Percentiles rank a stretch among this genome's conserved stretches.
phyloP scores from a whole-genome alignment of 2,113 vertebrate species.

The Sinocyclocheilus rhinocerous region DNA sequence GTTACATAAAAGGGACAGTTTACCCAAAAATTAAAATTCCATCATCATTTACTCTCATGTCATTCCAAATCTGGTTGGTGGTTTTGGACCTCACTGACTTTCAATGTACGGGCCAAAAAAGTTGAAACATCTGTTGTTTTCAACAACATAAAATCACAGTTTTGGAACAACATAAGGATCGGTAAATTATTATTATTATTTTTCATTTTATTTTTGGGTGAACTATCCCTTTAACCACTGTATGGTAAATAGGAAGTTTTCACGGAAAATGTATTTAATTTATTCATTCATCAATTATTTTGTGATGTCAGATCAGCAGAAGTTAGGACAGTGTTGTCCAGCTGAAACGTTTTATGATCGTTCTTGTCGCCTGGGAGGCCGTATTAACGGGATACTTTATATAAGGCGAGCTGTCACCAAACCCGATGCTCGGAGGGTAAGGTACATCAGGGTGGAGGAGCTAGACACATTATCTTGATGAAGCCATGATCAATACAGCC shows the following conservation, averaged over 20 bases:
- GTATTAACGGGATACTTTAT: constrained; percentile 44
- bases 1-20: neutral
- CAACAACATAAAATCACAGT: too few relatives aligned
- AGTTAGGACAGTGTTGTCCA: too few relatives aligned
- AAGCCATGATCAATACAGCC: constrained; percentile 63
- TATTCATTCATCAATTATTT: too few relatives aligned
- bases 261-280: too few relatives aligned
- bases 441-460: neutral
- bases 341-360: constrained; percentile 4
- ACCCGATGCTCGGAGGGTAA: constrained; percentile 1
- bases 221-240: neutral
- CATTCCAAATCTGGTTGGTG: neutral
- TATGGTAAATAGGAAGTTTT: neutral
- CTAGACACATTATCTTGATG: constrained; percentile 75
- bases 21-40: neutral
- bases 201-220: neutral
- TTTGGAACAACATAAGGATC: too few relatives aligned
- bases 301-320: too few relatives aligned
- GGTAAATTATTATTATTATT: too few relatives aligned
- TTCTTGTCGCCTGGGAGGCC: neutral
- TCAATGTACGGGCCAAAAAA: neutral
- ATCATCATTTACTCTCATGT: neutral
- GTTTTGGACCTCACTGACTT: neutral
- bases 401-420: constrained; percentile 36
- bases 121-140: too few relatives aligned